Evolutionary conservation across 2,113 vertebrate genomes (phyloP), one percentile per base, ranked within the genome.

Genomic region (Pseudorhombus dupliciocellatus): DNA sequence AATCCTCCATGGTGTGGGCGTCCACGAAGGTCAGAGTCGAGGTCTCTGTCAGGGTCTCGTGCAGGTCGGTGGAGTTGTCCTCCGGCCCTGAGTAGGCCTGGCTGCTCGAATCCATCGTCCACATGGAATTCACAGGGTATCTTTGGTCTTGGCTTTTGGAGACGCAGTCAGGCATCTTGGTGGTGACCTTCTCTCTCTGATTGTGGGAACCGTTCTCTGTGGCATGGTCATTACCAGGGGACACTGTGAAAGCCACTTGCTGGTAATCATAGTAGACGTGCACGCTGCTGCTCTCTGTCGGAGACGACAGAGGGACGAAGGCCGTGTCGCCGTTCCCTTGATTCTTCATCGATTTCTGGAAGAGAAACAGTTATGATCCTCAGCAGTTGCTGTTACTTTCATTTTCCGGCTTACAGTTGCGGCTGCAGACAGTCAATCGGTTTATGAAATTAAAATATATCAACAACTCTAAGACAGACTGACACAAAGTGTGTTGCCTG

Each of bases 11-110:
- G 40, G 92, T 95, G 75, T 95, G 94, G 77, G 94, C 95, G 55
- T 96, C 96, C 90, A 96, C 94, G 90, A 96, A 96, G 88, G 96
- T 96, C 94, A 97, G 93, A 78, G 96, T 97, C 66, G 97, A 92
- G 1, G 88, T 89, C 65, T 92, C 89, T 2, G 88, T 91, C 57
- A 89, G 70, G 50, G 83, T 0, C 94, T 95, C 84, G 77, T 95
- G 88, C 87, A 94, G 81, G 72, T 91, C 90, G 5, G 87, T 88
- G 31, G 86, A 91, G 63, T 67, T 89, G 73, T 91, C 88, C 28
- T 91, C 87, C 8, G 76, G 28, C 1, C 83, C 90, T 0, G 73
- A 90, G 34, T 20, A 87, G 40, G 46, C 75, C 65, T 66, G 80
- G 75, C 84, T 84, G 76, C 73, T 87, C 0, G 88, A 88, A 5